Evolutionary conservation across 2,113 vertebrate genomes (phyloP).

Genomic region (Danionella cerebrum): DNA sequence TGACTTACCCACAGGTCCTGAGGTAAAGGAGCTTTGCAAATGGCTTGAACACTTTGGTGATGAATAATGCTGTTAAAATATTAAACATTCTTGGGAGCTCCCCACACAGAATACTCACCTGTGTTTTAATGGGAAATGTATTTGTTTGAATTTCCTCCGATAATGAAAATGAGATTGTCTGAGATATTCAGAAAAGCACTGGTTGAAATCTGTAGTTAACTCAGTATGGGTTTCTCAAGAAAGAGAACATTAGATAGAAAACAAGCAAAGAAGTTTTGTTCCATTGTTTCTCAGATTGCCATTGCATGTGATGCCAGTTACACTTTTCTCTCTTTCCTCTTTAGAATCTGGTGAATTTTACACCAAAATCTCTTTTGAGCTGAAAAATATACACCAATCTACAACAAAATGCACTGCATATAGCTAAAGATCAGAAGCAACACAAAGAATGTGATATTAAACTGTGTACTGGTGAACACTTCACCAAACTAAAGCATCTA

Average conservation of each 20-base stretch:
- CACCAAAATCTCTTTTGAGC: no score
- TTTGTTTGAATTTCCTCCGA: background rate
- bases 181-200: no score
- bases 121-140: background rate
- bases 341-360: no score
- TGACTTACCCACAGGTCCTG: slow-evolving; percentile 25
- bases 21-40: slow-evolving; percentile 11
- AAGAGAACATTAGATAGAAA: no score
- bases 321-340: no score
- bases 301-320: no score
- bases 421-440: slow-evolving; percentile 21
- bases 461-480: slow-evolving; percentile 15
- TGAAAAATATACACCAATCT: no score
- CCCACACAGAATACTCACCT: slow-evolving; percentile 13
- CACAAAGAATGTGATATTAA: slow-evolving; percentile 29
- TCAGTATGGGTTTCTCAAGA: no score
- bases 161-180: background rate
- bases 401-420: slow-evolving; percentile 28
- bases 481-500: slow-evolving; percentile 23
- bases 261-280: no score
- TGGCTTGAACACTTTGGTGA: background rate
- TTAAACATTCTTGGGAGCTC: slow-evolving; percentile 19
- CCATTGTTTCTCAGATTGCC: no score
- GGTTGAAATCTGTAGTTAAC: no score
- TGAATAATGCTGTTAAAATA: slow-evolving; percentile 30